These are phyloP conservation scores for Xiphophorus maculatus DNA, from an alignment of 2,113 vertebrate genomes.

Conservation along the genomic window DNA sequence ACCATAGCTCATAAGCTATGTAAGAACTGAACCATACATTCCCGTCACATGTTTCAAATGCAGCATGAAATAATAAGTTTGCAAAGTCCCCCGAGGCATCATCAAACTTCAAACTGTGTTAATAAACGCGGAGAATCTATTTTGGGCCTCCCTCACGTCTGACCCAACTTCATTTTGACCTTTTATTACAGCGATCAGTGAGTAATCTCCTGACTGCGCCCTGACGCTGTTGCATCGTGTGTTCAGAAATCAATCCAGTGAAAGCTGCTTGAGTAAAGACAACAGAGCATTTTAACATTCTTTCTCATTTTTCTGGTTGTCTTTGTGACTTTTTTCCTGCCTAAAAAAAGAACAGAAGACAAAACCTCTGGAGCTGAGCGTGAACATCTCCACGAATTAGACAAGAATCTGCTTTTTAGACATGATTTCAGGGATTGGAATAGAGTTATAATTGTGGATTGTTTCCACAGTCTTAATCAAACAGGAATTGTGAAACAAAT, in stretches of 20 bases:
- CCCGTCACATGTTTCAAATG: slow-evolving; percentile 64
- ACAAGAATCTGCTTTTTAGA: slow-evolving; percentile 43
- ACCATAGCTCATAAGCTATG: slow-evolving; percentile 61
- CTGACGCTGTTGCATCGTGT: slow-evolving; percentile 63
- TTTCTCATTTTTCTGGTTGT: slow-evolving; percentile 59
- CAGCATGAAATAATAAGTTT: slow-evolving; percentile 70
- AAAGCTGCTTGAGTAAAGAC: slow-evolving; percentile 62
- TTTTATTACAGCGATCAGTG: slow-evolving; percentile 65
- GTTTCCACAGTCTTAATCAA: slow-evolving; percentile 30
- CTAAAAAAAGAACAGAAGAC: slow-evolving; percentile 45
- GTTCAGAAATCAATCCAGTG: slow-evolving; percentile 57
- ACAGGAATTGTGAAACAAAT: slow-evolving; percentile 1
- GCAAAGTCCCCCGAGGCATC: slow-evolving; percentile 52
- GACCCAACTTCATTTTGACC: slow-evolving; percentile 60
- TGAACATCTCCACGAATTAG: slow-evolving; percentile 15
- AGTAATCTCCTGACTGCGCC: slow-evolving; percentile 58
- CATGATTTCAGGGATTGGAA: slow-evolving; percentile 21
- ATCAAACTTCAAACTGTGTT: slow-evolving; percentile 59
- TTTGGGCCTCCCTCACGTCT: slow-evolving; percentile 55
- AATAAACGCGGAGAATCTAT: slow-evolving; percentile 66
- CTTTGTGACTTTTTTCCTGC: slow-evolving; percentile 46
- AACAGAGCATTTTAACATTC: slow-evolving; percentile 69
- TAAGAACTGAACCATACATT: slow-evolving; percentile 67
- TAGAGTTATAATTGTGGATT: slow-evolving; percentile 14
- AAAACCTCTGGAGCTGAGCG: slow-evolving; percentile 31